Conservation (phyloP, 2,888 invertebrate genomes). For the Sinelater perroti region DNA sequence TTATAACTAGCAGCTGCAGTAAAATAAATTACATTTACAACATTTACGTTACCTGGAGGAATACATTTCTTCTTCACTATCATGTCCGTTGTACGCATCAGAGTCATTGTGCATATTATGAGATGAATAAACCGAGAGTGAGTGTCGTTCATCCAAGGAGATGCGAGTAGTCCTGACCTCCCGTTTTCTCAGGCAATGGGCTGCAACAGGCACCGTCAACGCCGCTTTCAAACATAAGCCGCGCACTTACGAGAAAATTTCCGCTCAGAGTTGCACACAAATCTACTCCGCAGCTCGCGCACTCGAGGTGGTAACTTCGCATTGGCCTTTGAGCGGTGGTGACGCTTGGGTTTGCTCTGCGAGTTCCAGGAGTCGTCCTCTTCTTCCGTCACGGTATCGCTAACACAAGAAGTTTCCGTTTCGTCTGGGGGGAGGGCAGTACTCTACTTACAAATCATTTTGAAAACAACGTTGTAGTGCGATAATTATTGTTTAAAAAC, state of each 20-base stretch:
- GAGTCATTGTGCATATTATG: conserved; percentile 55
- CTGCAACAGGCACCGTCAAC: conserved; percentile 40
- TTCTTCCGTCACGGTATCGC: conserved; percentile 52
- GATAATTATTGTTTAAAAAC: too few species aligned
- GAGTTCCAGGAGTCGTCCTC: conserved; percentile 53
- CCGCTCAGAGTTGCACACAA: conserved; percentile 48
- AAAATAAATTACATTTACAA: not conserved
- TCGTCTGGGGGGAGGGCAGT: conserved; percentile 38
- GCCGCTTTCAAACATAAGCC: not conserved
- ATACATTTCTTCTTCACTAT: conserved; percentile 54
- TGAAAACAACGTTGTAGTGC: too few species aligned
- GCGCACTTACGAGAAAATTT: conserved; percentile 49
- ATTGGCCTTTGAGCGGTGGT: conserved; percentile 33
- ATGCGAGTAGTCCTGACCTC: conserved; percentile 44
- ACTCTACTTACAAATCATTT: too few species aligned
- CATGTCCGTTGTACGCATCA: conserved; percentile 49
- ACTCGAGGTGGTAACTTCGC: conserved; percentile 44
- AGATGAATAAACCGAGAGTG: conserved; percentile 51
- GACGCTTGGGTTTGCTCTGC: conserved; percentile 46
- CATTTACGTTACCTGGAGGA: conserved; percentile 39
- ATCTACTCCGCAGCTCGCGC: conserved; percentile 52
- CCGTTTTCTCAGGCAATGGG: conserved; percentile 44
- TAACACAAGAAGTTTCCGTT: conserved; percentile 48
- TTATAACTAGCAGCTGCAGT: too few species aligned
- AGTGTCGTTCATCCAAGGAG: conserved; percentile 46